phyloP scores from a whole-genome alignment of 2,888 invertebrate genomes.

The Ennomos fuscantarius region DNA sequence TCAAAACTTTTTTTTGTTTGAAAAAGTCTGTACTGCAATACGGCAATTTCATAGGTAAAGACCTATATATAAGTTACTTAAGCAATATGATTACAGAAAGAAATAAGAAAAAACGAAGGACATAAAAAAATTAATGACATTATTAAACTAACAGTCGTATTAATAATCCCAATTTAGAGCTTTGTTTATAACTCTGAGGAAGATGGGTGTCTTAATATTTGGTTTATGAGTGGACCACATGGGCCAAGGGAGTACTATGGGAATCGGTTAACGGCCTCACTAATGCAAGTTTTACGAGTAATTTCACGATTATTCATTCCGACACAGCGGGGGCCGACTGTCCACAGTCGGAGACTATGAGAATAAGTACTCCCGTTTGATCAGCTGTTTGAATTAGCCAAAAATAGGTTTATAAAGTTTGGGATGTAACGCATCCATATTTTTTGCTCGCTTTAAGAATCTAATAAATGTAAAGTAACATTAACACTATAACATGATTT shows the following conservation, averaged over 20 bases:
- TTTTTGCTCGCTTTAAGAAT: no score
- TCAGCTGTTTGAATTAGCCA: conserved; percentile 10
- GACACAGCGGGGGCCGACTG: conserved; percentile 57
- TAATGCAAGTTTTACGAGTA: conserved; percentile 81
- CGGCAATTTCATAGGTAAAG: no score
- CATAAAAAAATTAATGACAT: conserved; percentile 39
- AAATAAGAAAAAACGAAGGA: conserved; percentile 9
- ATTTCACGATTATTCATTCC: conserved; percentile 80
- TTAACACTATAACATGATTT: no score
- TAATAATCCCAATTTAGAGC: conserved; percentile 69
- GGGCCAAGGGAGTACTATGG: conserved; percentile 62
- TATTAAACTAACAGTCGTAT: conserved; percentile 60
- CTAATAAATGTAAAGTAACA: no score
- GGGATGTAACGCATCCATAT: no score
- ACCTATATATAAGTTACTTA: not conserved
- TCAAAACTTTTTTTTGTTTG: no score
- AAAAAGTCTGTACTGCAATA: no score
- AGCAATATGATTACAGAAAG: not conserved
- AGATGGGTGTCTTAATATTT: conserved; percentile 58
- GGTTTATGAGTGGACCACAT: conserved; percentile 75
- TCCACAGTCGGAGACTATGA: conserved; percentile 6
- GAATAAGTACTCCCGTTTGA: conserved; percentile 3
- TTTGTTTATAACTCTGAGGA: conserved; percentile 59
- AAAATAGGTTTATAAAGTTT: conserved; percentile 2
- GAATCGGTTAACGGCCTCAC: conserved; percentile 62